phyloP scores from a whole-genome alignment of 2,888 invertebrate species.

The Hypomecis atomaria region DNA sequence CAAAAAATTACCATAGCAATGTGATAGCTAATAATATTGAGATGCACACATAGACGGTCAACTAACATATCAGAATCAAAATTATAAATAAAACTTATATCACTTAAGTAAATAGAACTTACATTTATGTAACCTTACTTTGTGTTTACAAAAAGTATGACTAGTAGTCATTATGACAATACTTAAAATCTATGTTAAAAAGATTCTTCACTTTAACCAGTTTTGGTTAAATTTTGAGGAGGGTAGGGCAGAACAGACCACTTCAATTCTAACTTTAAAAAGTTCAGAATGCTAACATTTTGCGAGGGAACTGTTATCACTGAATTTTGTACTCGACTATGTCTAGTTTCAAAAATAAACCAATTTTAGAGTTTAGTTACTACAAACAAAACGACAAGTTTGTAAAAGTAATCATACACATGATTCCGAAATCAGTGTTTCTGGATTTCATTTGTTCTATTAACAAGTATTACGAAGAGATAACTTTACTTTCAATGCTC shows the following conservation, averaged over 20 bases:
- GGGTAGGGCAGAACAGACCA: slow-evolving; percentile 66
- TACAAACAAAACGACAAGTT: too few species aligned
- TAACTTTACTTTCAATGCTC: too few species aligned
- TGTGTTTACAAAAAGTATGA: slow-evolving; percentile 25
- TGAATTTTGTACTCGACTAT: not conserved
- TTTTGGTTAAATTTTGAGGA: slow-evolving; percentile 54
- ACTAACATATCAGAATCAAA: not conserved
- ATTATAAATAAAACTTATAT: not conserved
- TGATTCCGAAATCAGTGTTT: too few species aligned
- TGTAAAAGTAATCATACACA: too few species aligned
- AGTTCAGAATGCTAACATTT: slow-evolving; percentile 20
- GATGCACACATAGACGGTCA: slow-evolving; percentile 1
- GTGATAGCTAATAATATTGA: not conserved
- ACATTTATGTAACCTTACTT: slow-evolving; percentile 7
- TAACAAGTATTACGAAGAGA: too few species aligned
- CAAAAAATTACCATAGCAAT: too few species aligned
- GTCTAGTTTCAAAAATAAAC: not conserved
- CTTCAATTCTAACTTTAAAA: slow-evolving; percentile 46
- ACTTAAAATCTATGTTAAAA: slow-evolving; percentile 42
- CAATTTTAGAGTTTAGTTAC: too few species aligned
- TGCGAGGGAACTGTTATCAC: slow-evolving; percentile 15
- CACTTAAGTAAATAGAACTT: slow-evolving; percentile 11
- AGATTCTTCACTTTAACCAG: slow-evolving; percentile 40
- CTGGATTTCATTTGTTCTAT: too few species aligned
- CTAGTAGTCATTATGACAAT: slow-evolving; percentile 43